Percentiles rank a stretch among this genome's conserved stretches.
These are phyloP conservation scores for Tipula unca DNA, from an alignment of 2,888 invertebrate species.

Conservation along the genomic window DNA sequence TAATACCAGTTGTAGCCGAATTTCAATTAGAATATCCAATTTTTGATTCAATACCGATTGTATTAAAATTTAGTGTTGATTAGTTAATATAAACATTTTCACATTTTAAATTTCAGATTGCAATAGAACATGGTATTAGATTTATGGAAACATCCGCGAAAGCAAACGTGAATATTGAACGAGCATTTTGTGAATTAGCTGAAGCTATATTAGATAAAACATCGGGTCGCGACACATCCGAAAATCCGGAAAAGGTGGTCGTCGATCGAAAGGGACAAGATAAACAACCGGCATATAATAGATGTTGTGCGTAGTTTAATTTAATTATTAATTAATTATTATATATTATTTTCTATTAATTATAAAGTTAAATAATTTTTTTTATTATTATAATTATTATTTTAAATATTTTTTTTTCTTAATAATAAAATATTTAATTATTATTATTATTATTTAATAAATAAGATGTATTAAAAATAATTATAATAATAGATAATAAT, in stretches of 20 bases:
- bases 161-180: slow-evolving; percentile 92
- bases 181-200: slow-evolving; percentile 89
- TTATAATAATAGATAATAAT: neutral
- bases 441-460: neutral
- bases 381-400: slow-evolving; percentile 9
- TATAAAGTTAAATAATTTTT: slow-evolving; percentile 8
- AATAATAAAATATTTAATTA: slow-evolving; percentile 15
- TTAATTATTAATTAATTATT: slow-evolving; percentile 20
- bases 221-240: slow-evolving; percentile 69
- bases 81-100: no score
- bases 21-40: no score
- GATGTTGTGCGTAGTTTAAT: slow-evolving; percentile 40
- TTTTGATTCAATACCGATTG: no score
- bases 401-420: slow-evolving; percentile 3
- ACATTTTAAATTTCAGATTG: slow-evolving; percentile 56
- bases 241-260: slow-evolving; percentile 59
- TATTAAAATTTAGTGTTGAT: no score
- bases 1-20: no score
- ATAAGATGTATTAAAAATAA: no score
- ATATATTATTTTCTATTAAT: slow-evolving; percentile 17
- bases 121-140: slow-evolving; percentile 87
- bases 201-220: slow-evolving; percentile 92
- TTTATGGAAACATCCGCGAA: slow-evolving; percentile 99
- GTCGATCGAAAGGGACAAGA: slow-evolving; percentile 58
- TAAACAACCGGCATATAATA: slow-evolving; percentile 39